Evolutionary conservation across 2,888 invertebrate genomes (phyloP).

Genomic region (Caenorhabditis sp.): DNA sequence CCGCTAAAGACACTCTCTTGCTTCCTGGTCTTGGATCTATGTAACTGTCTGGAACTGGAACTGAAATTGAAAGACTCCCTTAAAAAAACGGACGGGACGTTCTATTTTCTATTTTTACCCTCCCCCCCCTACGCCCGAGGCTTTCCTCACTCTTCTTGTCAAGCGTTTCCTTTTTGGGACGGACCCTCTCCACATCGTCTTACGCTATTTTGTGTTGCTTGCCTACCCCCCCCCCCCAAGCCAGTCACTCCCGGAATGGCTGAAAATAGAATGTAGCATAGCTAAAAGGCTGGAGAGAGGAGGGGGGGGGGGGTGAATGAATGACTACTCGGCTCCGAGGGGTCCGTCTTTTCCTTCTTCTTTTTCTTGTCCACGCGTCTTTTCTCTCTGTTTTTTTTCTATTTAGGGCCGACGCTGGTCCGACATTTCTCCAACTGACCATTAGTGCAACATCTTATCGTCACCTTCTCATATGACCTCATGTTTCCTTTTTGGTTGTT

Average conservation of each 20-base stretch:
- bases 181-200: not conserved
- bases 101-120: too few relatives aligned
- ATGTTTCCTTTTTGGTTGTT: conserved; percentile 18
- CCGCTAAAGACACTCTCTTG: too few relatives aligned
- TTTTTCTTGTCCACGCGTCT: conserved; percentile 4
- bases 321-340: conserved; percentile 28
- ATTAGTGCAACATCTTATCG: conserved; percentile 45
- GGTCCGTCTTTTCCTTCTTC: not conserved
- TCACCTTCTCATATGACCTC: too few relatives aligned
- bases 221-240: too few relatives aligned
- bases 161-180: conserved; percentile 22
- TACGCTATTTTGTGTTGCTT: conserved; percentile 31
- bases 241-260: conserved; percentile 34
- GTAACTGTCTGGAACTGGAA: too few relatives aligned
- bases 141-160: conserved; percentile 30
- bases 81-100: too few relatives aligned
- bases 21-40: too few relatives aligned
- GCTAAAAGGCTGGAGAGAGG: conserved; percentile 5
- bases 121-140: conserved; percentile 3
- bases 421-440: too few relatives aligned
- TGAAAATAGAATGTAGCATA: conserved; percentile 43
- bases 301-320: conserved; percentile 10
- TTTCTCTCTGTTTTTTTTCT: conserved; percentile 1
- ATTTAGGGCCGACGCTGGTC: not conserved
- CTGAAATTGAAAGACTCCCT: too few relatives aligned